Percentiles rank a stretch among this genome's conserved stretches.
These are phyloP conservation scores for Brachypodius melanocephalos DNA, from an alignment of 2,113 vertebrate species.

Conservation along the genomic window DNA sequence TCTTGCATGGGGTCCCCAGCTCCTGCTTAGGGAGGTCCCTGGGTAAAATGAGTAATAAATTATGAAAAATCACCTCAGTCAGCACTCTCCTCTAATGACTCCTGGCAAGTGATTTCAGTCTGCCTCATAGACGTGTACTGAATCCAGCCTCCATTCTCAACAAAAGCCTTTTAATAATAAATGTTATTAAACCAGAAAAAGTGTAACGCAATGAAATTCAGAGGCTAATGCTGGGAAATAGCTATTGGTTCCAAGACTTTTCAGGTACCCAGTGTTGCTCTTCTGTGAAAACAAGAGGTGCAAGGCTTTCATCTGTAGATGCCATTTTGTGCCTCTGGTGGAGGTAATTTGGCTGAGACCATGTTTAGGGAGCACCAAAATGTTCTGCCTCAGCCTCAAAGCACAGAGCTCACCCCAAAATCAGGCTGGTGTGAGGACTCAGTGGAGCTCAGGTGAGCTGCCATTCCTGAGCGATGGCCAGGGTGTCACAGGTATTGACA, in stretches of 20 bases:
- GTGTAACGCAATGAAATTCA: not conserved
- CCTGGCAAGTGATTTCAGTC: not conserved
- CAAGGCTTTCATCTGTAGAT: not conserved
- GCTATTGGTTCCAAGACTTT: not conserved
- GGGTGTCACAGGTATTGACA: not conserved
- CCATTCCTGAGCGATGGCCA: not conserved
- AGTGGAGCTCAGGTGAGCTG: not conserved
- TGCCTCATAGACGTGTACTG: not conserved
- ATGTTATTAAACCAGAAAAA: not conserved
- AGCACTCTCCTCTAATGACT: not conserved
- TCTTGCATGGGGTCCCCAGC: not conserved
- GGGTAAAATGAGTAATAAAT: not conserved
- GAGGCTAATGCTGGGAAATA: not conserved
- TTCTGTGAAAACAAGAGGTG: not conserved
- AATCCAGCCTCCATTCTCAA: not conserved
- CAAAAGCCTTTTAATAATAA: not conserved
- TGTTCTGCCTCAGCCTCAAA: not conserved
- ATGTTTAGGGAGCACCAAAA: not conserved
- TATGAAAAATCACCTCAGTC: not conserved
- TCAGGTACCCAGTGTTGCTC: not conserved
- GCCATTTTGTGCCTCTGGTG: not conserved
- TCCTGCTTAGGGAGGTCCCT: not conserved
- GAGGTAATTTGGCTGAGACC: not conserved
- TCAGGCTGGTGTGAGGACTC: accelerated
- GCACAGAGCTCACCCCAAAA: not conserved